These are phyloP conservation scores for Conchocele bisecta DNA, from an alignment of 2,888 invertebrate genomes.

Conservation along the genomic window DNA sequence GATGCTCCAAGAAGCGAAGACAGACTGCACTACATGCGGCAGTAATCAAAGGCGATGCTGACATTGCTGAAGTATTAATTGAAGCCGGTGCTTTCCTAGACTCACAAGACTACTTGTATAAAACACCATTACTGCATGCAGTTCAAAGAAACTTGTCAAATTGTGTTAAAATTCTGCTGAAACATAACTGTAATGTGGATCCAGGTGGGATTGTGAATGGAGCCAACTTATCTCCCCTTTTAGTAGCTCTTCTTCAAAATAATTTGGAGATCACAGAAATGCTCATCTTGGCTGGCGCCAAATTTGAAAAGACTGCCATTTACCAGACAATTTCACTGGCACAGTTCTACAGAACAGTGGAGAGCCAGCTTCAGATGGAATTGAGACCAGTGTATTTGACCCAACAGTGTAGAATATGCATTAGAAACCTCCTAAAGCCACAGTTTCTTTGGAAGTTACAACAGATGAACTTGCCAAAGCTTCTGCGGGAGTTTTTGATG, in stretches of 20 bases:
- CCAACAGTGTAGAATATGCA: constrained; percentile 67
- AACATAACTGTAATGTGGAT: constrained; percentile 64
- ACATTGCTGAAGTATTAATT: constrained; percentile 45
- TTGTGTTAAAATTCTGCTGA: constrained; percentile 56
- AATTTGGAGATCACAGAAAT: constrained; percentile 63
- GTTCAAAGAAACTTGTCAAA: constrained; percentile 49
- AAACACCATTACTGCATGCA: constrained; percentile 65
- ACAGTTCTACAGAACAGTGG: constrained; percentile 64
- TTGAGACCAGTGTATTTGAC: constrained; percentile 63
- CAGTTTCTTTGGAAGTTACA: constrained; percentile 61
- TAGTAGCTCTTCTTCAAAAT: constrained; percentile 63
- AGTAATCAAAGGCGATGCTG: constrained; percentile 55
- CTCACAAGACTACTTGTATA: constrained; percentile 59
- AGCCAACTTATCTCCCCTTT: constrained; percentile 60
- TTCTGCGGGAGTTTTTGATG: constrained; percentile 57
- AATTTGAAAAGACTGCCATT: constrained; percentile 58
- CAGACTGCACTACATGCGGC: constrained; percentile 69
- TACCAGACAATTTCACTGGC: constrained; percentile 60
- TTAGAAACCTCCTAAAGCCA: constrained; percentile 63
- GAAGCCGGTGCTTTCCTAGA: constrained; percentile 60
- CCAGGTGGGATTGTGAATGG: constrained; percentile 62
- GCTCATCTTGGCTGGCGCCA: constrained; percentile 65
- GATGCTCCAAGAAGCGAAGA: constrained; percentile 53
- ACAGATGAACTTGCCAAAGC: constrained; percentile 57
- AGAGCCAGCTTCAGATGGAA: constrained; percentile 59